Evolutionary conservation across 1,140 invertebrate genomes (phyloP).

Genomic region (Sarcophaga bullata): DNA sequence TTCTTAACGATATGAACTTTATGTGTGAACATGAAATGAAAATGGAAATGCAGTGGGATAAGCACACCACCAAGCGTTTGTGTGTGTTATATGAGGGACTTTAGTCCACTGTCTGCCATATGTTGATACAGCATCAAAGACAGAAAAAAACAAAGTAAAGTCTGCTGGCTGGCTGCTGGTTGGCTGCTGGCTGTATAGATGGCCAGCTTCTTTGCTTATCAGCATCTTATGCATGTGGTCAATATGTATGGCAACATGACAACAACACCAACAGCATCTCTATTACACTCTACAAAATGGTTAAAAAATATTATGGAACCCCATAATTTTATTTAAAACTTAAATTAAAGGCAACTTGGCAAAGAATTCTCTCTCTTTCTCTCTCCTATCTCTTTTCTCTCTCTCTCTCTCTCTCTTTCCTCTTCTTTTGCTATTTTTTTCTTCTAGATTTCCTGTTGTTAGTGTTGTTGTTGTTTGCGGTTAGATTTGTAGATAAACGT

Average conservation of each 20-base stretch:
- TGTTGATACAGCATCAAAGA: background rate
- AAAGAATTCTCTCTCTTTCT: background rate
- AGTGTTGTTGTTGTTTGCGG: background rate
- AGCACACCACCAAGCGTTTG: background rate
- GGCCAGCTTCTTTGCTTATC: conserved; percentile 24
- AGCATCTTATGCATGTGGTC: conserved; percentile 32
- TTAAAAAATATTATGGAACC: conserved; percentile 28
- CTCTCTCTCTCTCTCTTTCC: too few species aligned
- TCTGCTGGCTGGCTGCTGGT: too few species aligned
- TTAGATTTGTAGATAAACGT: conserved; percentile 15
- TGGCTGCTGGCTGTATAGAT: too few species aligned
- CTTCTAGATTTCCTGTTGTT: background rate
- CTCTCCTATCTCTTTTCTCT: background rate
- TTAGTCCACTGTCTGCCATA: background rate
- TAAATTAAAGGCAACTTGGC: conserved; percentile 24
- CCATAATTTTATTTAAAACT: conserved; percentile 37
- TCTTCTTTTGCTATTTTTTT: too few species aligned
- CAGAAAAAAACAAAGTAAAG: too few species aligned
- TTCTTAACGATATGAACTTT: background rate
- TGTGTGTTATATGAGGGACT: background rate
- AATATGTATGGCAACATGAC: background rate
- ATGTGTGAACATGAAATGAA: background rate
- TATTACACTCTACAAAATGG: background rate
- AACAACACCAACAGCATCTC: background rate
- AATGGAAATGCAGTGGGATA: background rate